Evolutionary conservation across 2,797 vertebrate species (phyloP).

Genomic region (Typhlichthys subterraneus): DNA sequence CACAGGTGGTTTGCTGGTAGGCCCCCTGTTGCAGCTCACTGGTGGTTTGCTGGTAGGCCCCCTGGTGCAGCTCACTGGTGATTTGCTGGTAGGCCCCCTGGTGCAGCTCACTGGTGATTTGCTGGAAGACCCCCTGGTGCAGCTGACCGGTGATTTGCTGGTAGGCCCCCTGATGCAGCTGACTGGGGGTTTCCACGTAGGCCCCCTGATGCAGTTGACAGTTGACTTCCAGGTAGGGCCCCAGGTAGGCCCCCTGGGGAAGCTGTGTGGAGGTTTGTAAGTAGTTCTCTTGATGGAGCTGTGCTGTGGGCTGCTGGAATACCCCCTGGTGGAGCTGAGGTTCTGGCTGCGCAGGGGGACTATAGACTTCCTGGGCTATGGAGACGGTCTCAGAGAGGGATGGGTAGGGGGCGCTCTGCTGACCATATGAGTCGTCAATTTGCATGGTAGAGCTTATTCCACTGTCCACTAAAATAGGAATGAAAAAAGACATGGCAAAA

Average conservation of each 20-base stretch:
- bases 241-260: slow-evolving; percentile 62
- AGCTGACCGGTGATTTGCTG: slow-evolving; percentile 27
- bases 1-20: slow-evolving; percentile 58
- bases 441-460: slow-evolving; percentile 83
- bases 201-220: slow-evolving; percentile 60
- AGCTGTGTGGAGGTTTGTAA: background rate
- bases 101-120: slow-evolving; percentile 7
- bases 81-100: slow-evolving; percentile 64
- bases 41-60: slow-evolving; percentile 48
- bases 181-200: slow-evolving; percentile 57
- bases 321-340: slow-evolving; percentile 44
- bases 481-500: slow-evolving; percentile 9
- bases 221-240: slow-evolving; percentile 48
- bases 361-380: slow-evolving; percentile 80
- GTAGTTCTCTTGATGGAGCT: slow-evolving; percentile 14
- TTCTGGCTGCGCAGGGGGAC: slow-evolving; percentile 77
- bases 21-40: slow-evolving; percentile 60
- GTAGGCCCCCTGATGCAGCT: slow-evolving; percentile 43
- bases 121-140: too few relatives aligned
- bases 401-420: slow-evolving; percentile 86
- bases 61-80: slow-evolving; percentile 51
- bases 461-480: slow-evolving; percentile 83
- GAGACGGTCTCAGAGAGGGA: slow-evolving; percentile 79
- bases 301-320: slow-evolving; percentile 29
- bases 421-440: slow-evolving; percentile 85